Percentiles rank a stretch among this genome's conserved stretches.
Evolutionary conservation across 2,797 vertebrate species (phyloP).

Genomic region (Gobionotothen gibberifrons): DNA sequence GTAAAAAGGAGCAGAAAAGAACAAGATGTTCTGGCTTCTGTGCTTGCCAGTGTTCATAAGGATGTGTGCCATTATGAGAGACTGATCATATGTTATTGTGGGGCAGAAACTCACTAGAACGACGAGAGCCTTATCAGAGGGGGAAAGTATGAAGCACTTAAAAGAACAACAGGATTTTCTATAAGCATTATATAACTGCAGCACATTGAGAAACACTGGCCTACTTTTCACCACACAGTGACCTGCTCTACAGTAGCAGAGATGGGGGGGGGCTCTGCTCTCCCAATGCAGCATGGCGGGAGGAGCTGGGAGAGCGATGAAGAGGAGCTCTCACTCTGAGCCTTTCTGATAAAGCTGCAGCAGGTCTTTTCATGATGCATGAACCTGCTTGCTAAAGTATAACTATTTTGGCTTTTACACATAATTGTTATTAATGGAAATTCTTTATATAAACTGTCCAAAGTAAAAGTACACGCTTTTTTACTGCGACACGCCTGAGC

Average conservation of each 20-base stretch:
- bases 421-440: not conserved
- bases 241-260: slow-evolving; percentile 76
- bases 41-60: slow-evolving; percentile 9
- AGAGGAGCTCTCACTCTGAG: slow-evolving; percentile 62
- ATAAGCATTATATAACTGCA: slow-evolving; percentile 80
- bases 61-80: not conserved
- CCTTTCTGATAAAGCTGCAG: not conserved
- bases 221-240: slow-evolving; percentile 81
- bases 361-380: no score
- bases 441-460: not conserved
- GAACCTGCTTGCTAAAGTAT: not conserved
- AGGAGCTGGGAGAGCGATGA: slow-evolving; percentile 35
- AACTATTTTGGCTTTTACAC: not conserved
- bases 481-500: not conserved
- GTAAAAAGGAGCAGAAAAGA: slow-evolving; percentile 41
- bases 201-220: slow-evolving; percentile 74
- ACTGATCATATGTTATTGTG: not conserved
- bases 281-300: slow-evolving; percentile 59
- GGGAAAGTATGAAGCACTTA: slow-evolving; percentile 28
- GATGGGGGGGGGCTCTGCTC: slow-evolving; percentile 35
- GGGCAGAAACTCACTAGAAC: not conserved
- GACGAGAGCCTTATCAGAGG: slow-evolving; percentile 1
- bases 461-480: not conserved
- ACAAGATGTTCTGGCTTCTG: slow-evolving; percentile 60
- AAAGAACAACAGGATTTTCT: slow-evolving; percentile 62